Percentiles rank a stretch among this genome's conserved stretches.
phyloP scores from a whole-genome alignment of 2,888 invertebrate species.

The Acanthococcus lagerstroemiae region DNA sequence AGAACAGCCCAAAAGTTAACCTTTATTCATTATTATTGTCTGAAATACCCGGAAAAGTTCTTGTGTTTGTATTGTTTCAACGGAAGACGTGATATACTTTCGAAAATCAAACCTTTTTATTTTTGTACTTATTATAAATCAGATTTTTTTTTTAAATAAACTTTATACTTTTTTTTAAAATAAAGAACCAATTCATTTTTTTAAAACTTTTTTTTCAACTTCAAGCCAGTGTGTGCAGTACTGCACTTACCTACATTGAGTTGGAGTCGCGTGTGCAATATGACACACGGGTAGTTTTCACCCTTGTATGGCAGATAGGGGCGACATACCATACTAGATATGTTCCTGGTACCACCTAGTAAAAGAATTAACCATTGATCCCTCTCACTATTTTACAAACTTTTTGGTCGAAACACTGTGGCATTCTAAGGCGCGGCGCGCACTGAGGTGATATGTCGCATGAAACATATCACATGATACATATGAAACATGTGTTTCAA shows the following conservation, averaged over 20 bases:
- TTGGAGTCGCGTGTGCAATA: background rate
- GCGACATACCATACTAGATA: background rate
- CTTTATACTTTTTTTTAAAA: background rate
- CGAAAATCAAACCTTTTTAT: background rate
- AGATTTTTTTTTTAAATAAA: background rate
- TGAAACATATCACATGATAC: no score
- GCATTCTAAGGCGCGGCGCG: background rate
- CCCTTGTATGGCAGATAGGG: background rate
- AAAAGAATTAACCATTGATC: background rate
- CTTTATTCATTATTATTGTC: no score
- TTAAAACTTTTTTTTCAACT: background rate
- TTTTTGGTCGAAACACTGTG: background rate
- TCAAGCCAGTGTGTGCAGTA: background rate
- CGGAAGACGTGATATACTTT: no score
- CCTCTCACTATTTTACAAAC: background rate
- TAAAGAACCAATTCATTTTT: background rate
- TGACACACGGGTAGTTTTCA: background rate
- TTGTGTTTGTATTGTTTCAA: no score
- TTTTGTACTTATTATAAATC: background rate
- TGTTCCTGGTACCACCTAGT: background rate
- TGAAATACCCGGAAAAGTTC: no score
- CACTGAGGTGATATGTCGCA: no score
- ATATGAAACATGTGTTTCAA: no score
- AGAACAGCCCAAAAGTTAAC: no score
- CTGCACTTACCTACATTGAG: background rate